Percentiles rank a stretch among this genome's conserved stretches.
phyloP scores from a whole-genome alignment of 2,113 vertebrate genomes.

The Sinocyclocheilus maitianheensis region DNA sequence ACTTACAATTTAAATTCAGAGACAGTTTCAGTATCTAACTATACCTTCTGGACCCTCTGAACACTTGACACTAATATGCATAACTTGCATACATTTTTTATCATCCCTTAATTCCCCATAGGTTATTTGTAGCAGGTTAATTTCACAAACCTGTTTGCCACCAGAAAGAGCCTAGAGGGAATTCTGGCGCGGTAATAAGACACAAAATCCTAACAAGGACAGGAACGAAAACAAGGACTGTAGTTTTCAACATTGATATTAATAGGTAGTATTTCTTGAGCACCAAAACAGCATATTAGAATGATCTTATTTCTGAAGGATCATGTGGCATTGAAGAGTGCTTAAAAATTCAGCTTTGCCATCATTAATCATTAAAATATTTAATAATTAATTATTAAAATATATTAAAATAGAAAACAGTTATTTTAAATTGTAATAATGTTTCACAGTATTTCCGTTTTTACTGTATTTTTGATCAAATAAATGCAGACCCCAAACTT shows the following conservation, averaged over 20 bases:
- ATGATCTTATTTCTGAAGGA: no score
- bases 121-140: slow-evolving; percentile 4
- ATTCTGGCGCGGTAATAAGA: neutral
- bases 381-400: no score
- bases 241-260: neutral
- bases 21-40: slow-evolving; percentile 7
- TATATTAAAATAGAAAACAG: no score
- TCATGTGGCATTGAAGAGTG: no score
- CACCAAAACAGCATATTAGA: no score
- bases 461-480: no score
- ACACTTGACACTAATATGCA: slow-evolving; percentile 16
- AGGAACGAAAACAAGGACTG: neutral
- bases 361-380: no score
- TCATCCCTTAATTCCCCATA: slow-evolving; percentile 17
- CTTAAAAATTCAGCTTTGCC: no score
- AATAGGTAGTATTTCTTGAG: no score
- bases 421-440: no score
- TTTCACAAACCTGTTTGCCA: slow-evolving; percentile 19
- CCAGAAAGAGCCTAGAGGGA: neutral
- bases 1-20: neutral
- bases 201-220: slow-evolving; percentile 29
- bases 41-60: neutral
- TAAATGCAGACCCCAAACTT: neutral
- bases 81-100: neutral
- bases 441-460: no score